Evolutionary conservation across 2,888 invertebrate species (phyloP), one percentile per base, ranked within the genome.

Genomic region (Rhopalosiphum nymphaeae): DNA sequence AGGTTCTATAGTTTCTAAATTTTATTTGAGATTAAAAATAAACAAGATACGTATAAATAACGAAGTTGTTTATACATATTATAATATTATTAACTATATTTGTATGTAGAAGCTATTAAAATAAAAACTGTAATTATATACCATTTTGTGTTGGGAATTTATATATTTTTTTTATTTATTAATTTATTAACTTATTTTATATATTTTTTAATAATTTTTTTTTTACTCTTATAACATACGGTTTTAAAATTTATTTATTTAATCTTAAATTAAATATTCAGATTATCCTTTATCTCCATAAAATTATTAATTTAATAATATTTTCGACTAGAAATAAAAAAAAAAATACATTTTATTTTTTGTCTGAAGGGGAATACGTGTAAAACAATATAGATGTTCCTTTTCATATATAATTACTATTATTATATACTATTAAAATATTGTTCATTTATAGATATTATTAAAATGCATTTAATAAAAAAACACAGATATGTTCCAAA

Each of bases 241-340:
- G 4, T 67, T 67, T 5, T 36, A 16, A 13, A 67, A 67, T n/a
- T 16, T 5, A 16, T 67, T 67, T 16, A 67, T 67, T n/a, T 67
- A 67, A 67, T n/a, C 16, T 67, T 67, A 67, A n/a, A 67, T 67
- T 67, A 67, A 67, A n/a, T n/a, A 67, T 67, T n/a, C n/a, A 67
- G 16, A 7, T n/a, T 16, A 36, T 21, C 7, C 13, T 67, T 16
- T 13, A 67, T 16, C 16, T 67, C 16, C 7, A n/a, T 36, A 16
- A 16, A n/a, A 36, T 67, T 36, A n/a, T 13, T 0, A 67, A 67
- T 25, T 16, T 36, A 67, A 36, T n/a, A 67, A 67, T 67, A 7
- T n/a, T 67, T 67, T 16, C 1, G n/a, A 67, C 36, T 67, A 67
- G 67, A n/a, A 67, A 67, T 67, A 67, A 67, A n/a, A 67, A 11